Evolutionary conservation across 92 coral and sea anemone genomes (phyloP).

Genomic region (Isaurus tuberculatus): DNA sequence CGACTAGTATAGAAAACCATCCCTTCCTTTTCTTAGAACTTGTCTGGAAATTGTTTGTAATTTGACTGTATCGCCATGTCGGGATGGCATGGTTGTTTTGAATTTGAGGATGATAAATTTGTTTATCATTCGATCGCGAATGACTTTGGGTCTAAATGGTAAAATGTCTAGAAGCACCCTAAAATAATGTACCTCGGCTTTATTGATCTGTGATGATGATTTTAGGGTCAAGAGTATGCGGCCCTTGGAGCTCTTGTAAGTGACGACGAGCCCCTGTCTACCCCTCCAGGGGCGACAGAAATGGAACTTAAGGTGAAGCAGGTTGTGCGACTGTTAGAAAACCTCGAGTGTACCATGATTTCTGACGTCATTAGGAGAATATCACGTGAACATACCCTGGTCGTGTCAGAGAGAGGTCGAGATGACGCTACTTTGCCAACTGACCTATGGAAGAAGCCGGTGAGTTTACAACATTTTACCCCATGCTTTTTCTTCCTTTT

Average conservation of each 20-base stretch:
- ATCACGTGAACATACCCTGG: conserved; percentile 97
- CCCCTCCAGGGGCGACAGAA: conserved; percentile 96
- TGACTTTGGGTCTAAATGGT: too few species aligned
- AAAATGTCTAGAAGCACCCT: background rate
- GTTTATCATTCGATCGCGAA: too few species aligned
- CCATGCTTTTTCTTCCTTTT: background rate
- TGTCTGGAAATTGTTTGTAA: too few species aligned
- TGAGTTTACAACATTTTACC: conserved; percentile 19
- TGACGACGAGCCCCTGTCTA: conserved; percentile 97
- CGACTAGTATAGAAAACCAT: too few species aligned
- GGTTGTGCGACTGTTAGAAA: conserved; percentile 92
- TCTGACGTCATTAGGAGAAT: conserved; percentile 91
- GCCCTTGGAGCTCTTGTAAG: conserved; percentile 89
- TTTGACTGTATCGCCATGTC: too few species aligned
- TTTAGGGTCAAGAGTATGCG: conserved; percentile 92
- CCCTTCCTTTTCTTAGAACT: too few species aligned
- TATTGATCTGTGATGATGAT: background rate
- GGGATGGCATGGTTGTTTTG: too few species aligned
- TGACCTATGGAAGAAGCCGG: conserved; percentile 98
- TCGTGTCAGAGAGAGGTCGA: conserved; percentile 95
- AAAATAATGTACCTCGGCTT: background rate
- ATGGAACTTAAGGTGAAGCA: conserved; percentile 98
- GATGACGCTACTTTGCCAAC: conserved; percentile 98
- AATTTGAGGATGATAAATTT: too few species aligned
- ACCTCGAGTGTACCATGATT: conserved; percentile 96